Evolutionary conservation across 2,888 invertebrate species (phyloP), one percentile per base, ranked within the genome.

Genomic region (Torymus tubicola): DNA sequence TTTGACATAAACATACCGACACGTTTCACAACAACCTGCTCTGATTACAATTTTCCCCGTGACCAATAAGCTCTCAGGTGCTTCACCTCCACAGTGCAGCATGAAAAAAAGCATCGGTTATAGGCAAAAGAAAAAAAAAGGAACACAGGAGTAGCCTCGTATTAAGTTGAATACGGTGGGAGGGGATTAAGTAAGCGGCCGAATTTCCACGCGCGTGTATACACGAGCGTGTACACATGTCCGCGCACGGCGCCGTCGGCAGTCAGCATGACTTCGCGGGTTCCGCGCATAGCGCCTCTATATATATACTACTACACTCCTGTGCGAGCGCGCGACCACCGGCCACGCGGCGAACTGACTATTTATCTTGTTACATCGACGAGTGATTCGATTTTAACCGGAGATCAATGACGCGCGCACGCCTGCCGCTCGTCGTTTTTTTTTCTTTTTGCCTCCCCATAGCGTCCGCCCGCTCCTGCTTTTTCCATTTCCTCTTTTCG

Each of bases 351-450:
- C 82, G 85, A n/a, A 31, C 82, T 85, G 84, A 86, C 88, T 89
- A 88, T 89, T 88, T 88, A 88, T 89, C 88, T 88, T 87, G 86
- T 88, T 87, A 88, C 85, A 87, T 86, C 85, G 83, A 85, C 42
- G 42, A 85, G 84, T 86, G 86, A 88, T 87, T 86, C 87, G 86
- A 88, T 88, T 88, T 85, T 88, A 87, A 87, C 85, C 84, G 85
- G 85, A 86, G 87, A 88, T 88, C 87, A 86, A 87, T 86, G 87
- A 86, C 85, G 84, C 75, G 71, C 84, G 83, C 83, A 24, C 83
- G 58, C 67, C 4, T 11, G 16, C 55, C 68, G 10, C 64, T 55
- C 55, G 16, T 16, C 31, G n/a, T 18, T 14, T 42, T 55, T n/a
- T 24, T 24, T 60, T 58, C 50, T 18, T 63, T 31, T 18, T 12